These are phyloP conservation scores for Hylomyscus alleni DNA, from an alignment of 2,797 vertebrate species.

Conservation along the genomic window DNA sequence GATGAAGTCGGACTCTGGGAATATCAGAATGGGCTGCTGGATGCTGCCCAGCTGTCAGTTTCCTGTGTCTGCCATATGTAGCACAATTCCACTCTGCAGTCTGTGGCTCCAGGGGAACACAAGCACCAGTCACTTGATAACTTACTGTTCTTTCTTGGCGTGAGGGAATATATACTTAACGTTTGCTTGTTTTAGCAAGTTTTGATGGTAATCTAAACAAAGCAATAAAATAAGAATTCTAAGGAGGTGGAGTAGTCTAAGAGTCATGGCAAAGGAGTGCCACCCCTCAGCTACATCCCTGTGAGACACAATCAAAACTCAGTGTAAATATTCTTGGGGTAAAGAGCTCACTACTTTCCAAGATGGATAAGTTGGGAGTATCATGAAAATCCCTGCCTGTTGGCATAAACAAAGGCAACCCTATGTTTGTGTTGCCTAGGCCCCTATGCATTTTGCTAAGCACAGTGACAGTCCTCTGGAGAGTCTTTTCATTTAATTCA, in stretches of 20 bases:
- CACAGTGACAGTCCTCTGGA: background rate
- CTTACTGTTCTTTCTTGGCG: background rate
- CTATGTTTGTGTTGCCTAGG: background rate
- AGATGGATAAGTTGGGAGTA: background rate
- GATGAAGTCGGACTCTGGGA: conserved; percentile 59
- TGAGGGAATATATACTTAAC: background rate
- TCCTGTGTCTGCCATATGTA: background rate
- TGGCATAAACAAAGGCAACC: background rate
- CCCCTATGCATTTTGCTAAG: background rate
- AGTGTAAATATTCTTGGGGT: background rate
- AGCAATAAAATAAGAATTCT: background rate
- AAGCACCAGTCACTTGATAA: background rate
- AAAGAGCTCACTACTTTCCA: background rate
- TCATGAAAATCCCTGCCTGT: background rate
- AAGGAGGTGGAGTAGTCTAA: background rate
- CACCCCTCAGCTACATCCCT: background rate
- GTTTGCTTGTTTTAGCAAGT: background rate
- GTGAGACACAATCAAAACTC: background rate
- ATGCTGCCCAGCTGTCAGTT: background rate
- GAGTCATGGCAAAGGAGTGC: background rate
- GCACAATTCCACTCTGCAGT: background rate
- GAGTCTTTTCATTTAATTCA: background rate
- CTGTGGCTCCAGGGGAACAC: background rate
- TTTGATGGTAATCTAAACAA: background rate
- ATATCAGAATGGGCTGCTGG: background rate